Conservation (phyloP, 1,140 invertebrate genomes). For the Solenopsis fugax region DNA sequence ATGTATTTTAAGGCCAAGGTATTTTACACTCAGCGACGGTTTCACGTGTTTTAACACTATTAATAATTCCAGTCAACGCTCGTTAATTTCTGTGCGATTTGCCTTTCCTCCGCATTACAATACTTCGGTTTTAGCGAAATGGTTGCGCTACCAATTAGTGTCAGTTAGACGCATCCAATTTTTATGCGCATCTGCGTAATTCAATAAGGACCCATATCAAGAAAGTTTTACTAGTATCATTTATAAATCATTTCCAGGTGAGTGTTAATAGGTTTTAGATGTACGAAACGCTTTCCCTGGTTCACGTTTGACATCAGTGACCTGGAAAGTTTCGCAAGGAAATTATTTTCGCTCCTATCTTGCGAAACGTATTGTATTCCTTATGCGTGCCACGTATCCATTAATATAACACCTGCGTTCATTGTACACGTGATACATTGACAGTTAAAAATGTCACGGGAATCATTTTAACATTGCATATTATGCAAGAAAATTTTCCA, state of each 20-base stretch:
- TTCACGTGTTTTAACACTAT: slow-evolving; percentile 31
- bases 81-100: slow-evolving; percentile 26
- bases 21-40: slow-evolving; percentile 18
- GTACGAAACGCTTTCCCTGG: slow-evolving; percentile 51
- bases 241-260: slow-evolving; percentile 60
- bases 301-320: slow-evolving; percentile 50
- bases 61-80: slow-evolving; percentile 47
- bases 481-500: slow-evolving; percentile 8
- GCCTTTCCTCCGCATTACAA: slow-evolving; percentile 15
- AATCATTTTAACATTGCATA: neutral
- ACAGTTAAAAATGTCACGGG: slow-evolving; percentile 22
- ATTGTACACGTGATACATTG: slow-evolving; percentile 35
- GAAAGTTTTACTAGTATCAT: slow-evolving; percentile 50
- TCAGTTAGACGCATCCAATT: slow-evolving; percentile 51
- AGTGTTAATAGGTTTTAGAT: slow-evolving; percentile 57
- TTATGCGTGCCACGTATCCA: slow-evolving; percentile 41
- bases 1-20: slow-evolving; percentile 27
- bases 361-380: slow-evolving; percentile 59
- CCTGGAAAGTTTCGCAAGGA: slow-evolving; percentile 64
- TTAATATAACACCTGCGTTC: slow-evolving; percentile 56
- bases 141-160: slow-evolving; percentile 55
- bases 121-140: slow-evolving; percentile 25
- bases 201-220: slow-evolving; percentile 55
- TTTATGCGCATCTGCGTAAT: slow-evolving; percentile 31
- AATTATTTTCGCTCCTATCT: slow-evolving; percentile 56